Percentiles rank a stretch among this genome's conserved stretches.
Evolutionary conservation across 2,888 invertebrate species (phyloP).

Genomic region (Eretmocerus hayati): DNA sequence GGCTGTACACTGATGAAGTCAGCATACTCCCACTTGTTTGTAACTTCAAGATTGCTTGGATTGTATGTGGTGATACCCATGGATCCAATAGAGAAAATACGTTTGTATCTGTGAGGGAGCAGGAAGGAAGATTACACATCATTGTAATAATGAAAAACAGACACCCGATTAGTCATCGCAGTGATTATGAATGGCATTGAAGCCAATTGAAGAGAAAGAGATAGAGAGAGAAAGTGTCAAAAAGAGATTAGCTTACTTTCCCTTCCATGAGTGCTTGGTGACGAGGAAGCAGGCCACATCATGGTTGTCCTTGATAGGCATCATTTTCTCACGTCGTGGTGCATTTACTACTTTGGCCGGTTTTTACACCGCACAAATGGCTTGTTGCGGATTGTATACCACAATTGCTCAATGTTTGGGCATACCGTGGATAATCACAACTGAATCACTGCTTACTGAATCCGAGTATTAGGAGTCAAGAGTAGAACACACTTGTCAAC

Average conservation of each 20-base stretch:
- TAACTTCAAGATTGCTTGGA: slow-evolving; percentile 80
- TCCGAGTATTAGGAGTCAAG: no score
- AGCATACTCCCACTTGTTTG: slow-evolving; percentile 86
- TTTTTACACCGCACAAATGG: no score
- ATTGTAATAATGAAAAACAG: no score
- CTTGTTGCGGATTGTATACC: no score
- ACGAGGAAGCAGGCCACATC: slow-evolving; percentile 96
- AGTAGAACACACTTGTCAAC: no score
- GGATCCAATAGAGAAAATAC: slow-evolving; percentile 94
- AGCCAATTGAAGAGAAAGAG: neutral
- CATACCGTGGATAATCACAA: no score
- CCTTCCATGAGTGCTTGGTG: slow-evolving; percentile 98
- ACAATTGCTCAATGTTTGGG: no score
- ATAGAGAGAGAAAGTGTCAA: neutral
- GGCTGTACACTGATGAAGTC: slow-evolving; percentile 71
- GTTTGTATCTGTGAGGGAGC: slow-evolving; percentile 66
- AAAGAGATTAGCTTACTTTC: slow-evolving; percentile 68
- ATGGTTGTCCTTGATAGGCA: slow-evolving; percentile 82
- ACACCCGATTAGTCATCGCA: neutral
- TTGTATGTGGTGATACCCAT: slow-evolving; percentile 96
- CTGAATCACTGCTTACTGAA: no score
- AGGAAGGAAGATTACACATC: neutral
- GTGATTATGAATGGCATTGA: neutral
- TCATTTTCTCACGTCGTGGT: slow-evolving; percentile 53
- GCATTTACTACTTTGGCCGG: slow-evolving; percentile 43